These are phyloP conservation scores for Drosophila borborema DNA, from an alignment of 2,888 invertebrate genomes.

Conservation along the genomic window DNA sequence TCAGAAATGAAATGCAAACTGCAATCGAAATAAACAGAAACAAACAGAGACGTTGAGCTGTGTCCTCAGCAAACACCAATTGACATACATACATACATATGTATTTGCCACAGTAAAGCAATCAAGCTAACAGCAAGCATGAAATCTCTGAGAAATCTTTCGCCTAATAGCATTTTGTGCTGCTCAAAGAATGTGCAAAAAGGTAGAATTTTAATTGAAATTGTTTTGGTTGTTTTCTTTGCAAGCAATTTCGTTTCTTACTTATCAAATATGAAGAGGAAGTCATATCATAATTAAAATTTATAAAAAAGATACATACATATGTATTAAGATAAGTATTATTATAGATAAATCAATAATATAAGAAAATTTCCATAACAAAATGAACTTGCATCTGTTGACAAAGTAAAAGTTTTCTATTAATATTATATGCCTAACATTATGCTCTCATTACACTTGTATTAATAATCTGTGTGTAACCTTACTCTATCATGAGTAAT, in stretches of 20 bases:
- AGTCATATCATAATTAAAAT: too few species aligned
- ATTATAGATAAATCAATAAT: too few species aligned
- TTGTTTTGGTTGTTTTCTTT: neutral
- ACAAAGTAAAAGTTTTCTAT: too few species aligned
- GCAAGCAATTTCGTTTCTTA: neutral
- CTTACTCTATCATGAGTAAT: neutral
- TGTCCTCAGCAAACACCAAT: constrained; percentile 46
- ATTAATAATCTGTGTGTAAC: too few species aligned
- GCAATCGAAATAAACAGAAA: constrained; percentile 11
- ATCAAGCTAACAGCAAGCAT: constrained; percentile 27
- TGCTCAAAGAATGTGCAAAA: neutral
- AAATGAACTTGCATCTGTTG: too few species aligned
- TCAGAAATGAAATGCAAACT: constrained; percentile 31
- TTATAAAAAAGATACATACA: too few species aligned
- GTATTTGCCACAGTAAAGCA: constrained; percentile 16
- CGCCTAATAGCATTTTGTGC: neutral
- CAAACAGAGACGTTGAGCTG: constrained; percentile 11
- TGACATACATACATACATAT: constrained; percentile 53
- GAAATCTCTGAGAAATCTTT: too few species aligned
- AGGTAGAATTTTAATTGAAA: neutral
- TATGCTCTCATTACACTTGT: too few species aligned
- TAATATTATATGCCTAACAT: too few species aligned
- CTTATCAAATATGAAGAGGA: neutral
- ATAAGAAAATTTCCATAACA: too few species aligned
- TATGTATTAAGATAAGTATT: too few species aligned